Evolutionary conservation across 2,113 vertebrate genomes (phyloP), one percentile per base, ranked within the genome.

Genomic region (Romanogobio albipinnatus): DNA sequence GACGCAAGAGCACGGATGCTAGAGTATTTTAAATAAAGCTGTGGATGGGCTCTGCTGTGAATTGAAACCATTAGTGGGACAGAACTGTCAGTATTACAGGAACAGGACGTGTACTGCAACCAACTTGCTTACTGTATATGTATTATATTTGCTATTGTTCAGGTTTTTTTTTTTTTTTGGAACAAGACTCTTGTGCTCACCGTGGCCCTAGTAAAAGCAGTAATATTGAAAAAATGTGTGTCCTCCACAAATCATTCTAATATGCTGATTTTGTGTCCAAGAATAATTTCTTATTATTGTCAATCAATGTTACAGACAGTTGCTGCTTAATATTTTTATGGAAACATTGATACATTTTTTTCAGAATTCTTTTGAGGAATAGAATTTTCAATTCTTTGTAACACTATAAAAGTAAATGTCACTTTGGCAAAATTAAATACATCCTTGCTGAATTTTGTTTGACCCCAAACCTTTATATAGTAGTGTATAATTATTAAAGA

Each of bases 1-100:
- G 45, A 64, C 17, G 15, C 14, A 66, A 81, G 61, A 81, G 26
- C 45, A 22, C 5, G 36, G 76, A 59, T 39, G 77, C 58, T 39
- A 64, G 62, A 82, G 80, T 51, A 82, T 36, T 70, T 49, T 71
- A 71, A 82, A 82, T 49, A 82, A 17, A 29, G 64, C 64, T 82
- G 49, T 82, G 26, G 29, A 43, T n/a, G 58, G 36, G 76, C 58
- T 47, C 58, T 39, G 13, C 13, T 79, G 39, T 79, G 14, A 62
- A 47, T 47, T 13, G 7, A 79, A 79, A 45, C 10, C 22, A 61
- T 36, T 15, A 61, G 11, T 45, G 56, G 13, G 29, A 39, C 17
- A 39, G 19, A 75, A 51, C 9, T 79, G 13, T 81, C n/a, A 29
- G 13, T 66, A 13, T 45, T 47, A 51, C 74, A 76, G 13, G 1